Evolutionary conservation across 2,113 vertebrate species (phyloP).

Genomic region (Gorsachius goisagi): DNA sequence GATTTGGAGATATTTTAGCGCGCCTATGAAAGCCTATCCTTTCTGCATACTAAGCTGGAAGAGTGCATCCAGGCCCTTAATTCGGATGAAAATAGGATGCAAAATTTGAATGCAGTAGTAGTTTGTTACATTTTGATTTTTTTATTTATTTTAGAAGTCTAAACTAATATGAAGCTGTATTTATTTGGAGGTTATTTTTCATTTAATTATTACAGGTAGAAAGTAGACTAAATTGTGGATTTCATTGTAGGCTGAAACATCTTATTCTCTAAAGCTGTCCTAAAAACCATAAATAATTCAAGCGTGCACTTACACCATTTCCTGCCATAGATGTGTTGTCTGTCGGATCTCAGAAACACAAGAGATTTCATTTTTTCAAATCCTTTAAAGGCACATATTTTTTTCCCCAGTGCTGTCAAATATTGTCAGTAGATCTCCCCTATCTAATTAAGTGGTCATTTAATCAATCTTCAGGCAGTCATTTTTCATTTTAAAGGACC

Average conservation of each 20-base stretch:
- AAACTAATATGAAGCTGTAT: neutral
- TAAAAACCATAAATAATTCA: neutral
- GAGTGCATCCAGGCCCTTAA: neutral
- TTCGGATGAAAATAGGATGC: neutral
- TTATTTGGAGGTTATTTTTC: neutral
- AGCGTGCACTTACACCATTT: neutral
- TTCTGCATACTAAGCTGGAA: neutral
- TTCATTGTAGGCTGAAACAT: neutral
- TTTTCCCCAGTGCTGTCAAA: neutral
- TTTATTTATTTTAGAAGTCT: neutral
- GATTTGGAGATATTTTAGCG: neutral
- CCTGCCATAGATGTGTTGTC: neutral
- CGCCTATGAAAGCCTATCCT: neutral
- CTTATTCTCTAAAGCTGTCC: neutral
- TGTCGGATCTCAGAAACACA: neutral
- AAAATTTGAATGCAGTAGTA: neutral
- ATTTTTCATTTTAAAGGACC: neutral
- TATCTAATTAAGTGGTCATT: constrained; percentile 28
- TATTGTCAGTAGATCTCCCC: neutral
- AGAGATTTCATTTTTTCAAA: neutral
- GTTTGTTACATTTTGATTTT: neutral
- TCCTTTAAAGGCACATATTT: neutral
- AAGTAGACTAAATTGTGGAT: neutral
- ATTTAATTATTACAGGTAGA: neutral
- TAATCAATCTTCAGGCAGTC: constrained; percentile 3